These are phyloP conservation scores for Anseranas semipalmata DNA, from an alignment of 2,113 vertebrate species.

Conservation along the genomic window DNA sequence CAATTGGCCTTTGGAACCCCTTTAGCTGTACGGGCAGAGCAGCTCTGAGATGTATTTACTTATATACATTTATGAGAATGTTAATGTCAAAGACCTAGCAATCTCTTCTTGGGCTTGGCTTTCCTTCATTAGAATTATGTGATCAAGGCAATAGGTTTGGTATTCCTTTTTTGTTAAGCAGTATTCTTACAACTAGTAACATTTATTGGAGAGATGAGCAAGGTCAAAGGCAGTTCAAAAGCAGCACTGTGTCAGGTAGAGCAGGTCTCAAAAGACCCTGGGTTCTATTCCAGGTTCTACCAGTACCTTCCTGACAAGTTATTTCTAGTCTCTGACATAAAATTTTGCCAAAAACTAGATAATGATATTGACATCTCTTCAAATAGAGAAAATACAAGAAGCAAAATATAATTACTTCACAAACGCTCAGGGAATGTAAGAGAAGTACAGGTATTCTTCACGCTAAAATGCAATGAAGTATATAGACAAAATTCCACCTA, in stretches of 20 bases:
- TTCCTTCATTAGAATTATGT: not conserved
- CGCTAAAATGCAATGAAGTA: not conserved
- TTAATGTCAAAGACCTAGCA: not conserved
- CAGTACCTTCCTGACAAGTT: not conserved
- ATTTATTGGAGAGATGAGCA: not conserved
- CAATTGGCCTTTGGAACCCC: not conserved
- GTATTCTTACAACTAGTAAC: not conserved
- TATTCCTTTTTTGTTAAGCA: not conserved
- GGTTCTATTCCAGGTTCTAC: not conserved
- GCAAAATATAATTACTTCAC: not conserved
- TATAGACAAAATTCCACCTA: not conserved
- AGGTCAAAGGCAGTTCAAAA: not conserved
- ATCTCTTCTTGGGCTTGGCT: not conserved
- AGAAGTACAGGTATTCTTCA: not conserved
- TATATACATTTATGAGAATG: not conserved
- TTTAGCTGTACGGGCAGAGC: not conserved
- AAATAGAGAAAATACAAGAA: not conserved
- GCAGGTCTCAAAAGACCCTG: not conserved
- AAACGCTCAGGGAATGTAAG: not conserved
- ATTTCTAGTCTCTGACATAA: not conserved
- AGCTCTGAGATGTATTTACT: not conserved
- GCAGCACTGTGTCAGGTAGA: not conserved
- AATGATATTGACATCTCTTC: not conserved
- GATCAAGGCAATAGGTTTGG: not conserved
- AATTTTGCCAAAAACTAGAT: not conserved